phyloP scores from a whole-genome alignment of 2,888 invertebrate genomes.

The Nomada goodeniana region DNA sequence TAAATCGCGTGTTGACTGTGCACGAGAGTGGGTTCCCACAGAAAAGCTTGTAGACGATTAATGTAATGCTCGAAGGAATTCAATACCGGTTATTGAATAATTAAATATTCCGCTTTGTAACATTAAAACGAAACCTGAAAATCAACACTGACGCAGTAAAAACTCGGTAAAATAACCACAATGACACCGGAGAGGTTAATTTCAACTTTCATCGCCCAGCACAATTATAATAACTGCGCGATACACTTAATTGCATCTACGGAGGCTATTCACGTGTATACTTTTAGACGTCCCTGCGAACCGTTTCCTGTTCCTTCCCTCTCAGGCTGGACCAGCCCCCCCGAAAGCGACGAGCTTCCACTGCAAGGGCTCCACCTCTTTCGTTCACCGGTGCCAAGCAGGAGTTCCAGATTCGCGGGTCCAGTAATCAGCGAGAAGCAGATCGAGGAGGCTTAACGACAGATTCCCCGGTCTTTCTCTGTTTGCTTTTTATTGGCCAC shows the following conservation, averaged over 20 bases:
- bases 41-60: not conserved
- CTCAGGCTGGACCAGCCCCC: not conserved
- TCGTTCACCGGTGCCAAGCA: constrained; percentile 47
- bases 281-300: not conserved
- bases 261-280: not conserved
- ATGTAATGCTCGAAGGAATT: not conserved
- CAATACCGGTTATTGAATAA: not conserved
- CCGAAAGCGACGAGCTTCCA: not conserved
- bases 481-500: constrained; percentile 78
- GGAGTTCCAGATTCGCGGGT: constrained; percentile 55
- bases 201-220: not conserved
- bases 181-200: not conserved
- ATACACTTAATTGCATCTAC: not conserved
- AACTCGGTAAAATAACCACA: not conserved
- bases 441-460: constrained; percentile 67
- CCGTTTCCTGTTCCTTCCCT: too few species aligned
- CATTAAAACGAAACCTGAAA: too few species aligned
- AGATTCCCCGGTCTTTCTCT: constrained; percentile 63
- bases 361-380: constrained; percentile 26
- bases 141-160: too few species aligned
- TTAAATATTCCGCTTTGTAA: too few species aligned
- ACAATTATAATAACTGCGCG: not conserved
- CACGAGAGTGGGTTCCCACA: not conserved
- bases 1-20: not conserved
- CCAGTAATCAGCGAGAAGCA: constrained; percentile 54